These are phyloP conservation scores for Entomobrya multifasciata DNA, from an alignment of 2,888 invertebrate genomes.

Conservation along the genomic window DNA sequence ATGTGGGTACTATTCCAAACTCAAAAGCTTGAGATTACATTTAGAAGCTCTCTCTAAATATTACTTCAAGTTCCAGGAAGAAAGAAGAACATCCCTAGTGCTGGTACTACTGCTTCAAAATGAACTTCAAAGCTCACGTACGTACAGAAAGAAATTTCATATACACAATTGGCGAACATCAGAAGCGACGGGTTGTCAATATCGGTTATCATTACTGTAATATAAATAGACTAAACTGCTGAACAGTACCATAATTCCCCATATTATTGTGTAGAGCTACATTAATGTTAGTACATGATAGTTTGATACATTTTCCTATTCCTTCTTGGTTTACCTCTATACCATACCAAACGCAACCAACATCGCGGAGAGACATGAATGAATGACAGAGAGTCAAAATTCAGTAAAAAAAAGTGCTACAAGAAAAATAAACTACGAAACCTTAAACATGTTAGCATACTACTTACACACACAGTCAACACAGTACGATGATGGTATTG, in stretches of 20 bases:
- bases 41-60: too few species aligned
- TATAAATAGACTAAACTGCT: constrained; percentile 30
- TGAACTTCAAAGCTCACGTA: constrained; percentile 32
- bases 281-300: background rate
- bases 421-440: constrained; percentile 31
- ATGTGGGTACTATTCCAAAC: background rate
- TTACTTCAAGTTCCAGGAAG: background rate
- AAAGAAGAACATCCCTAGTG: background rate
- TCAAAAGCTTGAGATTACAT: too few species aligned
- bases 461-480: too few species aligned
- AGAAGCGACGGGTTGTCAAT: constrained; percentile 12
- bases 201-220: constrained; percentile 24
- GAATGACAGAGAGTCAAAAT: background rate
- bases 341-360: too few species aligned
- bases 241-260: background rate
- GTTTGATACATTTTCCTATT: background rate
- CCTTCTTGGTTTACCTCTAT: constrained; percentile 3
- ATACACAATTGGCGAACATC: constrained; percentile 9
- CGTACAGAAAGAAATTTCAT: background rate
- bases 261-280: background rate
- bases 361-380: too few species aligned
- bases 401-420: constrained; percentile 9
- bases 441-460: constrained; percentile 12
- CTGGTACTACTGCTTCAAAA: background rate
- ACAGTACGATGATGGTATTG: background rate